Evolutionary conservation across 2,888 invertebrate genomes (phyloP).

Genomic region (Amblyteles armatorius): DNA sequence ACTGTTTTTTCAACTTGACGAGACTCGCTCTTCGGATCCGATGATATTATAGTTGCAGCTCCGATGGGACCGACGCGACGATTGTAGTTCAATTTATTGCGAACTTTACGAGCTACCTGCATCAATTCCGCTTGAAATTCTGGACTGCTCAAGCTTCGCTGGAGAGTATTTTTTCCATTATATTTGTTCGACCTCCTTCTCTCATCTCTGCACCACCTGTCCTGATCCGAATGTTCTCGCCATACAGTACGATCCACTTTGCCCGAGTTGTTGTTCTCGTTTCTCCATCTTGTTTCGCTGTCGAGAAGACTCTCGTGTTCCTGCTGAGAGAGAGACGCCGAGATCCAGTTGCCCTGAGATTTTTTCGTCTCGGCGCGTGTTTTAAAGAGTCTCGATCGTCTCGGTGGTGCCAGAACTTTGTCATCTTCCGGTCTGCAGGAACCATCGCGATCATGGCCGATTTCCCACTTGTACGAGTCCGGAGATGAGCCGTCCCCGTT

Average conservation of each 20-base stretch:
- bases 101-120: slow-evolving; percentile 78
- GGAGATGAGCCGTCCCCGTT: slow-evolving; percentile 86
- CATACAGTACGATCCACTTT: slow-evolving; percentile 67
- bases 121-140: slow-evolving; percentile 86
- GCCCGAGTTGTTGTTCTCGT: slow-evolving; percentile 51
- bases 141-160: slow-evolving; percentile 84
- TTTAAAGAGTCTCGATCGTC: slow-evolving; percentile 90
- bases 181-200: slow-evolving; percentile 75
- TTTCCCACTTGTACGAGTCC: slow-evolving; percentile 86
- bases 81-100: slow-evolving; percentile 76
- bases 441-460: slow-evolving; percentile 85
- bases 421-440: slow-evolving; percentile 74
- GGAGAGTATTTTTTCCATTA: slow-evolving; percentile 83
- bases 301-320: slow-evolving; percentile 66
- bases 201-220: slow-evolving; percentile 68
- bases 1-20: slow-evolving; percentile 52
- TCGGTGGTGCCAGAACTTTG: slow-evolving; percentile 81
- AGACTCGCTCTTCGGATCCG: slow-evolving; percentile 65
- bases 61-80: slow-evolving; percentile 72
- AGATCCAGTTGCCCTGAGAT: slow-evolving; percentile 76
- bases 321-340: slow-evolving; percentile 59
- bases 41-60: slow-evolving; percentile 65
- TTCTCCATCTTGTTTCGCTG: slow-evolving; percentile 69
- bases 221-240: slow-evolving; percentile 66
- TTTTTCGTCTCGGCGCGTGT: slow-evolving; percentile 91